Base-by-base conservation (phyloP, 2,113 vertebrate species). In the Dinomys branickii region DNA sequence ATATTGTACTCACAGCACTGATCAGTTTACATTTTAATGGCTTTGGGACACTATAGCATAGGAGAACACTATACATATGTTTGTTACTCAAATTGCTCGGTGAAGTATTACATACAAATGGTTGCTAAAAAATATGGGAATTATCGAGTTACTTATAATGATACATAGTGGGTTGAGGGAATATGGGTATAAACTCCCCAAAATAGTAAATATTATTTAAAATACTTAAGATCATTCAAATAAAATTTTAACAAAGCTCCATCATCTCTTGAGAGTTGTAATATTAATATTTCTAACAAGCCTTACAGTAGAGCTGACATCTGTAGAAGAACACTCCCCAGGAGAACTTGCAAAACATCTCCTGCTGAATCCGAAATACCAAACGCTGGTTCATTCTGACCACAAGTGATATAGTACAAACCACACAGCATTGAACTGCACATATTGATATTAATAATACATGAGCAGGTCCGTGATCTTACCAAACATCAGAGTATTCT, bases 181-280 rank as follows among this genome's bases (percentile, higher is more conserved):
- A 93, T 91, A 86, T 0, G 61, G 85, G 3, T 50, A 44, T 26
- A 35, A 7, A 12, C 41, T 6, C 9, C 5, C 3, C 16, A 17
- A 35, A 78, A 33, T 54, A 20, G n/a, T 16, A 89, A 94, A 81
- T 92, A 61, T 44, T 83, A 63, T 86, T 69, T 30, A 67, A 83
- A 96, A 94, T 63, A 71, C 20, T 50, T 89, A 84, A 94, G 12
- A 22, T 38, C 52, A 44, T 95, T 85, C n/a, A 69, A 94, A 84
- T n/a, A 92, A 87, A 84, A 94, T 95, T 92, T 94, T 44, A 87
- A 73, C 41, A 84, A 94, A 96, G 58, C 26, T 5, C 67, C 16
- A 84, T 54, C 94, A 54, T 63, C 71, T 50, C 50, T 96, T 73
- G 38, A 54, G 52, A 92, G 28, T 75, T 87, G 3, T 71, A 92